Percentiles rank a stretch among this genome's conserved stretches.
Conservation (phyloP, 2,888 invertebrate genomes). For the Cyclophora albipunctata region DNA sequence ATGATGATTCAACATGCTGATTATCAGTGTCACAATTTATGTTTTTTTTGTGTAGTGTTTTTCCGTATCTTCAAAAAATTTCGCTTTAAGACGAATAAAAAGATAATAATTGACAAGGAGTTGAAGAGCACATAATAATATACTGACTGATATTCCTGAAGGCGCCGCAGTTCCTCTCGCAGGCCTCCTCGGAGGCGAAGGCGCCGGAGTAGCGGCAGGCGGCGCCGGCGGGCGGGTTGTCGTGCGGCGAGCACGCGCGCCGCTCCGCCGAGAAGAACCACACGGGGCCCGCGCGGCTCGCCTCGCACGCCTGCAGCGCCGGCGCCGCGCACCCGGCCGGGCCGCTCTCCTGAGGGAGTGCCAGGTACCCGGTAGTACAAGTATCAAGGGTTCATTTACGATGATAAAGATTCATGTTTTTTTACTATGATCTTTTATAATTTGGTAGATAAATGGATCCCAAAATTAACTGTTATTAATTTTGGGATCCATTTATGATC, state of each 20-base stretch:
- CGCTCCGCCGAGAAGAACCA: constrained; percentile 56
- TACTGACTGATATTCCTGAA: constrained; percentile 81
- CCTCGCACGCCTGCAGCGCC: constrained; percentile 33
- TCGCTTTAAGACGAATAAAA: no score
- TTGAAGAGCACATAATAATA: constrained; percentile 18
- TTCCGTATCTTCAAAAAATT: no score
- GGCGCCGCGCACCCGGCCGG: constrained; percentile 33
- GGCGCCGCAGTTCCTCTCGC: constrained; percentile 82
- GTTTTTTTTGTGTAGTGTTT: no score
- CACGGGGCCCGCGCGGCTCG: constrained; percentile 28
- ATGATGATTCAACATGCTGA: no score
- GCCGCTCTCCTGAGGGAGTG: constrained; percentile 17
- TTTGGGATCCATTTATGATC: constrained; percentile 3
- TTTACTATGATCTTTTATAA: no score
- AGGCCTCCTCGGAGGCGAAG: constrained; percentile 81
- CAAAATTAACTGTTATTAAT: not conserved
- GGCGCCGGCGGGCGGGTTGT: constrained; percentile 63
- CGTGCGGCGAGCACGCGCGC: constrained; percentile 44
- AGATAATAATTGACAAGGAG: no score
- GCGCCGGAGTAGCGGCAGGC: constrained; percentile 75
- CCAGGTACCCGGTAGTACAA: no score
- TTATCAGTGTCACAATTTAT: no score
- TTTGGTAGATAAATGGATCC: no score
- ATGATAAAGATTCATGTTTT: no score
- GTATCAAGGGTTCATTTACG: no score